phyloP scores from a whole-genome alignment of 2,888 invertebrate genomes.

The Agrilus cyanescens region DNA sequence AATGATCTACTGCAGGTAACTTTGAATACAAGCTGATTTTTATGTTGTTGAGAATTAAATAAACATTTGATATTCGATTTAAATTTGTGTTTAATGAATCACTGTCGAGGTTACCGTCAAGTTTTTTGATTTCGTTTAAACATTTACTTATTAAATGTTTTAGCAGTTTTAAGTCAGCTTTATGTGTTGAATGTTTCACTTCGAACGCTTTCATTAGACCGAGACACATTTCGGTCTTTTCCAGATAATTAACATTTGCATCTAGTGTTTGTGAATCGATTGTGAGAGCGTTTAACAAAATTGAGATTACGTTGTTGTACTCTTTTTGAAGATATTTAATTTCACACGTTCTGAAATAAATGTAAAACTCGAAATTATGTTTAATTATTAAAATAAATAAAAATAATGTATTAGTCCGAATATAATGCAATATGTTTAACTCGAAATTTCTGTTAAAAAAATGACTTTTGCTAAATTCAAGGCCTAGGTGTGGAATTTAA shows the following conservation, averaged over 20 bases:
- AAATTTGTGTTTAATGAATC: constrained; percentile 7
- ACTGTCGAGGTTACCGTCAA: constrained; percentile 4
- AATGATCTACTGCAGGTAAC: constrained; percentile 69
- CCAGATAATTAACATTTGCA: neutral
- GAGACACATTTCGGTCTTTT: constrained; percentile 5
- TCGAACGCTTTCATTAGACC: constrained; percentile 4
- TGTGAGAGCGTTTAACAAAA: no score
- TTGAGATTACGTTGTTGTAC: constrained; percentile 1
- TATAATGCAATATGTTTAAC: no score
- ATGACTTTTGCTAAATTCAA: no score
- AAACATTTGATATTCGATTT: constrained; percentile 23
- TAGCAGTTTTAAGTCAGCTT: neutral
- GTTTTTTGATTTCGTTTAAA: constrained; percentile 8
- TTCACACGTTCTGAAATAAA: constrained; percentile 8
- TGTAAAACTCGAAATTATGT: no score
- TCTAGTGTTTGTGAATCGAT: neutral
- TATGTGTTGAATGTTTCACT: neutral
- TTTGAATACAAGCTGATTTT: constrained; percentile 47
- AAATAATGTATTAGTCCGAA: neutral
- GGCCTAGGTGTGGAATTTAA: no score
- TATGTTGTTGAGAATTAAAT: constrained; percentile 40
- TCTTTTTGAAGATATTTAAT: constrained; percentile 1
- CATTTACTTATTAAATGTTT: constrained; percentile 12
- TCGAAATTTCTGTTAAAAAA: no score
- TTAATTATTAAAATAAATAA: neutral